Evolutionary conservation across 2,888 invertebrate species (phyloP).

Genomic region (Dicranocentrus wangi): DNA sequence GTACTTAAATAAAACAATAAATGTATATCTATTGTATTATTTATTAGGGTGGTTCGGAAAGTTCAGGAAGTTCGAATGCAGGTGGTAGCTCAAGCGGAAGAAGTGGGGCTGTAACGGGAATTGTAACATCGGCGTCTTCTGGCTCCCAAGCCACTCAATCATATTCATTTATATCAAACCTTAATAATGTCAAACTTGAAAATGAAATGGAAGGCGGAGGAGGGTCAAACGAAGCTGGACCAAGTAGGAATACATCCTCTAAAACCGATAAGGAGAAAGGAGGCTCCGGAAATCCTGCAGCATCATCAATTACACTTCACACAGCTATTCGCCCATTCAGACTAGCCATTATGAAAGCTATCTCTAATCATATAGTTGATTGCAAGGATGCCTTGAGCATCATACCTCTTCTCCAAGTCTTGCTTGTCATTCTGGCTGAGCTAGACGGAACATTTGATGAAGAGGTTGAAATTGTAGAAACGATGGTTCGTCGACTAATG

Average conservation of each 20-base stretch:
- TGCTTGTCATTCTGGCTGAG: constrained; percentile 71
- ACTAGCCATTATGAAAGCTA: constrained; percentile 71
- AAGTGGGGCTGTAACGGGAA: constrained; percentile 49
- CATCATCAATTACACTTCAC: constrained; percentile 39
- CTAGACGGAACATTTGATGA: constrained; percentile 71
- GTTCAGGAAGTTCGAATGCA: constrained; percentile 72
- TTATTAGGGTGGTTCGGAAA: constrained; percentile 71
- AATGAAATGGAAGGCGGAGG: constrained; percentile 21
- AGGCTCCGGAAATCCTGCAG: constrained; percentile 19
- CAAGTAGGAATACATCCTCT: background rate
- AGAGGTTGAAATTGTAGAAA: constrained; percentile 69
- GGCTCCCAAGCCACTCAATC: constrained; percentile 33
- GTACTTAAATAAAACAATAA: no score
- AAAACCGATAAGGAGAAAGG: constrained; percentile 35
- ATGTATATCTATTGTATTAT: no score
- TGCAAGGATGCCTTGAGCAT: constrained; percentile 69
- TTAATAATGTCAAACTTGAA: constrained; percentile 27
- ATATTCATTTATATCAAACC: constrained; percentile 40
- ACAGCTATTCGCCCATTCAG: constrained; percentile 65
- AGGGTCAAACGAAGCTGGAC: constrained; percentile 12
- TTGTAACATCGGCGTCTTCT: constrained; percentile 43
- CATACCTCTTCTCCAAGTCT: constrained; percentile 71
- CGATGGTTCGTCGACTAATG: constrained; percentile 66
- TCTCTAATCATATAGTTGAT: constrained; percentile 66
- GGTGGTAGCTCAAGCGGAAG: constrained; percentile 70